Conservation (phyloP, 2,888 invertebrate species). For the Stenurella melanura region DNA sequence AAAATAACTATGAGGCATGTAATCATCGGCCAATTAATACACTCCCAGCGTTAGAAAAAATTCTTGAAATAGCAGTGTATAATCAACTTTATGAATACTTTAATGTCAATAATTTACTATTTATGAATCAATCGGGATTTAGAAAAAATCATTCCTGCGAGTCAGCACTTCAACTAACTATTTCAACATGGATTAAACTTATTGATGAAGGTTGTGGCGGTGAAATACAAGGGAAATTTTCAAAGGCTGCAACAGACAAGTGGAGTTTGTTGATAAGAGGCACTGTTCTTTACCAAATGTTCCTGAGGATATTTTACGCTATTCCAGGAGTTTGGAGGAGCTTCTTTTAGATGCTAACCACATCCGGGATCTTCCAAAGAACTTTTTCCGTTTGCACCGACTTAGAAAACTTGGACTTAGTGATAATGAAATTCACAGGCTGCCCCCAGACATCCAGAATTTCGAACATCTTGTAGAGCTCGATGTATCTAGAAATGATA, state of each 20-base stretch:
- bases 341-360: conserved; percentile 98
- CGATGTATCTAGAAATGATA: conserved; percentile 99
- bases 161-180: no score
- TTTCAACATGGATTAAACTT: no score
- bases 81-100: no score
- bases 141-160: no score
- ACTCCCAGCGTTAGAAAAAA: no score
- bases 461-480: conserved; percentile 98
- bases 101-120: no score
- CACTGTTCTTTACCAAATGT: conserved; percentile 98
- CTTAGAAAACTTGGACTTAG: conserved; percentile 96
- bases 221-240: no score
- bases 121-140: no score
- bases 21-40: no score
- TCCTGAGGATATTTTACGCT: conserved; percentile 98
- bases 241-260: conserved; percentile 98
- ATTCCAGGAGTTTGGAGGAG: conserved; percentile 98
- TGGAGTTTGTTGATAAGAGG: conserved; percentile 99
- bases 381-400: conserved; percentile 96
- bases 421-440: conserved; percentile 98
- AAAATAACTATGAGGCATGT: no score
- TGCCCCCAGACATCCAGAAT: conserved; percentile 97
- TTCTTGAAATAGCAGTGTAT: no score
- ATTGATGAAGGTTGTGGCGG: no score
- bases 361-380: conserved; percentile 98